Evolutionary conservation across 2,113 vertebrate species (phyloP).

Genomic region (Ariopsis seemanni): DNA sequence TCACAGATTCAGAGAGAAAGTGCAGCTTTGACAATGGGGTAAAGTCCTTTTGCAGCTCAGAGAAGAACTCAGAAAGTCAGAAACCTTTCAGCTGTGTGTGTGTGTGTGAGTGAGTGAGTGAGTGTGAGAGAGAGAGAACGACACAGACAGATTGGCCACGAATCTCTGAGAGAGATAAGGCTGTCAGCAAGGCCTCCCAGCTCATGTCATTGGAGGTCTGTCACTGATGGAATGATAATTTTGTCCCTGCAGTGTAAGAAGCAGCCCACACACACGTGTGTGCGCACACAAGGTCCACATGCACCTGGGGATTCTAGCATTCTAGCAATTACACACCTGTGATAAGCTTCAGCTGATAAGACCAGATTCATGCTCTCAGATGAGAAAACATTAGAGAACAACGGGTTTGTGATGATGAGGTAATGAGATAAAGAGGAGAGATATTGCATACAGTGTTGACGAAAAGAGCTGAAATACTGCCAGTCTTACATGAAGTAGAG

Average conservation of each 20-base stretch:
- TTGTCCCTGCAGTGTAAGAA: slow-evolving; percentile 33
- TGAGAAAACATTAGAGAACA: slow-evolving; percentile 11
- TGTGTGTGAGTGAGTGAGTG: not conserved
- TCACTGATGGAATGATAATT: slow-evolving; percentile 46
- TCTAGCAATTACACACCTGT: slow-evolving; percentile 29
- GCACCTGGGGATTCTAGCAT: not conserved
- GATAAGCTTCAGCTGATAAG: slow-evolving; percentile 8
- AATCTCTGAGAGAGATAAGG: slow-evolving; percentile 43
- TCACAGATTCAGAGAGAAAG: not conserved
- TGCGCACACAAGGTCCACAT: not conserved
- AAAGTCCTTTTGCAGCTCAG: not conserved
- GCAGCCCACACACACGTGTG: not conserved
- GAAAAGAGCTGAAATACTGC: not conserved
- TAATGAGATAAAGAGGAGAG: slow-evolving; percentile 13
- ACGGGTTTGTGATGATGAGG: not conserved
- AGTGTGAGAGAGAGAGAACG: not conserved
- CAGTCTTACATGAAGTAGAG: not conserved
- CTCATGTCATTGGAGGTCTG: slow-evolving; percentile 28
- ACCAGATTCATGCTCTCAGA: slow-evolving; percentile 5
- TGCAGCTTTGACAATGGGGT: not conserved
- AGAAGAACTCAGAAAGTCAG: not conserved
- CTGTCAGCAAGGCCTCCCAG: slow-evolving; percentile 27
- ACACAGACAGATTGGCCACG: slow-evolving; percentile 9
- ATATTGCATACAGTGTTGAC: slow-evolving; percentile 1
- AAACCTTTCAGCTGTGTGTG: not conserved